Conservation (phyloP, 2,113 vertebrate species). For the Pelecanus crispus region DNA sequence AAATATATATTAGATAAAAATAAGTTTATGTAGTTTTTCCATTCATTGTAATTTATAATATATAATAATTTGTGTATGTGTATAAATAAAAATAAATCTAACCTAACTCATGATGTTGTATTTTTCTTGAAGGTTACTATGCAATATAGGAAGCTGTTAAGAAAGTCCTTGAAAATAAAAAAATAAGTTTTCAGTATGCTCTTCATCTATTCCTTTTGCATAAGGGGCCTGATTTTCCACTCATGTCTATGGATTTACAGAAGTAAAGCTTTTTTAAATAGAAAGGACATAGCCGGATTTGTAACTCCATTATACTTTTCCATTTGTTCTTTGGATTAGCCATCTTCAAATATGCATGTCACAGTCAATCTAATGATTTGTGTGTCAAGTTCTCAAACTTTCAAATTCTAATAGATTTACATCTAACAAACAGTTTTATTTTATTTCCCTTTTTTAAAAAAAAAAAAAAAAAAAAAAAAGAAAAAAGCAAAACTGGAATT, state of each 20-base stretch:
- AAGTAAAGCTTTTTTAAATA: not conserved
- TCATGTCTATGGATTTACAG: not conserved
- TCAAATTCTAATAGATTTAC: not conserved
- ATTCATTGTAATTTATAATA: not conserved
- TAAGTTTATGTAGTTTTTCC: not conserved
- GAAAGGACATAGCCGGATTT: not conserved
- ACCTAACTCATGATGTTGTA: not conserved
- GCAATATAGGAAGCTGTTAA: not conserved
- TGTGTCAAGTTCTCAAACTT: not conserved
- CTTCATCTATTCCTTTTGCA: not conserved
- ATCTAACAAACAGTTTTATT: not conserved
- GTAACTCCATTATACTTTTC: not conserved
- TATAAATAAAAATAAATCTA: not conserved
- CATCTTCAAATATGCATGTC: not conserved
- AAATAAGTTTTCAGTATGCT: not conserved
- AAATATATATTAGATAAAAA: not conserved
- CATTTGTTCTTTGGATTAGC: not conserved
- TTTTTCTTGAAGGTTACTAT: not conserved
- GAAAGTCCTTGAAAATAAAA: not conserved
- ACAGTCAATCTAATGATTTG: not conserved
- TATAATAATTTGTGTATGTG: not conserved
- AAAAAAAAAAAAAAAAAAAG: too few relatives aligned
- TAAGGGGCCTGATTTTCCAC: not conserved
- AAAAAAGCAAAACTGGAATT: not conserved
- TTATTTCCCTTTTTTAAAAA: not conserved